phyloP scores from a whole-genome alignment of 2,113 vertebrate genomes.

The Plotosus lineatus region DNA sequence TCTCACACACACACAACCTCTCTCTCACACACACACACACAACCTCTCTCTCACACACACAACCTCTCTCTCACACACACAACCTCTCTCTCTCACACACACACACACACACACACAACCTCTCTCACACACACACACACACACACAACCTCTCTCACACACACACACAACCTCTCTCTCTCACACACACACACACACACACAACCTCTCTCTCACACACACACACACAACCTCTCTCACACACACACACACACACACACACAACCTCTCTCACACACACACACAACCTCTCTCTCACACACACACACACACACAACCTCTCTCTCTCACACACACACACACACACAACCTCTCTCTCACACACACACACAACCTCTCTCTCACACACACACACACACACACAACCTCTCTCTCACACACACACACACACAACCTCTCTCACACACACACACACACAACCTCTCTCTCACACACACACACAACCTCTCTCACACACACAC shows the following conservation, averaged over 20 bases:
- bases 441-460: no score
- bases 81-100: no score
- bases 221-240: no score
- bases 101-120: neutral
- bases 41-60: neutral
- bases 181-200: neutral
- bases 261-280: neutral
- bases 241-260: slow-evolving; percentile 9
- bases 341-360: no score
- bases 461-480: slow-evolving; percentile 10
- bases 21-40: no score
- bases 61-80: neutral
- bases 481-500: neutral
- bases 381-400: neutral
- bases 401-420: neutral
- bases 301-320: neutral
- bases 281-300: neutral
- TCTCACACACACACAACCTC: neutral
- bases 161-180: no score
- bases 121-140: no score
- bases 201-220: neutral
- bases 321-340: neutral
- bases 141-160: neutral
- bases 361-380: slow-evolving; percentile 9
- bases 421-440: neutral